Conservation (phyloP, 2,888 invertebrate species). For the Litoditis marina region DNA sequence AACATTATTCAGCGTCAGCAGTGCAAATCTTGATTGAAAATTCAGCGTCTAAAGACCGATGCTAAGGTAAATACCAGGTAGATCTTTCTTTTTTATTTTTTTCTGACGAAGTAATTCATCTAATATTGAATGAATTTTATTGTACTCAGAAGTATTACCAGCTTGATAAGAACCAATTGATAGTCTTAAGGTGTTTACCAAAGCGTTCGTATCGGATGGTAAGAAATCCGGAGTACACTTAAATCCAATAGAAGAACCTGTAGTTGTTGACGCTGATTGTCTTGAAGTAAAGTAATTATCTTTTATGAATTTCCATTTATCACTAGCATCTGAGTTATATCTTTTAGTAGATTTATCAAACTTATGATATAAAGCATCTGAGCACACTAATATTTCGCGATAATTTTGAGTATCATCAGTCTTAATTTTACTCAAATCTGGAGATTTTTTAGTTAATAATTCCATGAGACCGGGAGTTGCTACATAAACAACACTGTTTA, state of each 20-base stretch:
- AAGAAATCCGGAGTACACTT: too few relatives aligned
- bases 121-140: slow-evolving; percentile 35
- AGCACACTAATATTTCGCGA: slow-evolving; percentile 33
- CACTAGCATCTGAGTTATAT: slow-evolving; percentile 44
- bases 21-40: not conserved
- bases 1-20: slow-evolving; percentile 11
- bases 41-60: slow-evolving; percentile 6
- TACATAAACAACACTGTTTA: slow-evolving; percentile 22
- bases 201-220: slow-evolving; percentile 26
- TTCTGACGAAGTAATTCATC: slow-evolving; percentile 29
- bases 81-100: slow-evolving; percentile 19
- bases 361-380: slow-evolving; percentile 36
- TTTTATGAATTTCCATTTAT: slow-evolving; percentile 45
- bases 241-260: not conserved
- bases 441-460: slow-evolving; percentile 41
- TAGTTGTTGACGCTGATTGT: slow-evolving; percentile 16
- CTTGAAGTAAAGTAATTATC: slow-evolving; percentile 28
- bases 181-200: slow-evolving; percentile 23
- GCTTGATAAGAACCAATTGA: slow-evolving; percentile 37
- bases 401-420: slow-evolving; percentile 31
- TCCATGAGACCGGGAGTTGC: slow-evolving; percentile 38
- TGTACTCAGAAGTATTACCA: slow-evolving; percentile 36
- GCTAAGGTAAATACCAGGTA: slow-evolving; percentile 8
- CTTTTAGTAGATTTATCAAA: slow-evolving; percentile 33
- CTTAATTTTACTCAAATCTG: slow-evolving; percentile 13